Evolutionary conservation across 2,888 invertebrate species (phyloP), one percentile per base, ranked within the genome.

Genomic region (Exocentrus adspersus): DNA sequence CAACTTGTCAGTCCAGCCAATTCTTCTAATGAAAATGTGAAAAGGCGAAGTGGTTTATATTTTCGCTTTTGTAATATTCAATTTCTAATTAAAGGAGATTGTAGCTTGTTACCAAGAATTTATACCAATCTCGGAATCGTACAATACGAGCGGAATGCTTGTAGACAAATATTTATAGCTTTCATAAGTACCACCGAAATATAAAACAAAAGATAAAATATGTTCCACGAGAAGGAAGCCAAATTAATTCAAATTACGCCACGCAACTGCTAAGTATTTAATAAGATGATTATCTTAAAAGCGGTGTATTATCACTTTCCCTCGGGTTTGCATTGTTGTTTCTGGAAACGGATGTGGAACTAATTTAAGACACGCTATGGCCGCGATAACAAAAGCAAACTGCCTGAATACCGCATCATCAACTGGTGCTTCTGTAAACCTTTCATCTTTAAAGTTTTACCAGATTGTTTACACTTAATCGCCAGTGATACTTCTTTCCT

Each of bases 301-400:
- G 62, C 28, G 50, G 56, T 51, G 42, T 56, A 64, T 63, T 62
- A 66, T 64, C 65, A 56, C 62, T 59, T 67, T 62, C 61, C 63
- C 61, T 59, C 63, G 28, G 64, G 64, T 67, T 64, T 65, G 64
- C 60, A 63, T 64, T 64, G 65, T 67, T 67, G 65, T 66, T 62
- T 53, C 61, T 56, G 62, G 46, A 70, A 67, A 60, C 67, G 68
- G 69, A 70, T 68, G 67, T 65, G 66, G 64, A 64, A 65, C 65
- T 64, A 66, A 67, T 70, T 72, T 67, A 66, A 69, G 69, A 72
- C 72, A 70, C 66, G 69, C 69, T 68, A 70, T 67, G 68, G 63
- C 57, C 58, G 63, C 60, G 72, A 68, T 72, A 72, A 72, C 72
- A 72, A 70, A 70, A 65, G 67, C 63, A 53, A 19, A 59, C 59